Base-by-base conservation (phyloP, 2,113 vertebrate genomes). In the Suncus etruscus region DNA sequence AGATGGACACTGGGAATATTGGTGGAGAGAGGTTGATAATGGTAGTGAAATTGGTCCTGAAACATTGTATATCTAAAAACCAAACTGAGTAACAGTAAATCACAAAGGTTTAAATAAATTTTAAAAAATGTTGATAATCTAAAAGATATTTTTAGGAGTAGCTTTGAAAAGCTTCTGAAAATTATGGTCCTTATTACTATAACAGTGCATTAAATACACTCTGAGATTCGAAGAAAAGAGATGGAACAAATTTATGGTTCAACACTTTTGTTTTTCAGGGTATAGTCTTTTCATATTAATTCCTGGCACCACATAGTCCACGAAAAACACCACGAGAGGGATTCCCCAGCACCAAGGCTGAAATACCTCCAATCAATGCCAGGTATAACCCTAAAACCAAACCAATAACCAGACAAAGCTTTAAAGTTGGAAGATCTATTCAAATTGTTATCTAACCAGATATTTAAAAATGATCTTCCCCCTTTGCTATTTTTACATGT, bases 141-240 rank as follows among this genome's bases (percentile, higher is more conserved):
- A 27, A 78, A 86, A 77, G 61, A 12, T 31, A 94, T 79, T 65
- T 85, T 61, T 75, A 87, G 51, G 50, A 58, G 69, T 69, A 24
- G 31, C 54, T 89, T 73, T 80, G 87, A 69, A 86, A 93, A 81
- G 14, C 8, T 81, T 84, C 10, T 16, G 20, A 25, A 70, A 75
- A 32, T n/a, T 66, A 79, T 0, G 4, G 48, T 68, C 11, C 4
- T 88, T 68, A 22, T 69, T 48, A 86, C 25, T 1, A 79, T 50
- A 85, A 87, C 68, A n/a, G 54, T 45, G 22, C 45, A 63, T 5
- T 24, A 48, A 14, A 83, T 1, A 27, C 14, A 31, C 8, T 32
- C 18, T 25, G 39, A 70, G 27, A 66, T 72, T 90, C 79, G 83
- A 87, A 83, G n/a, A 12, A 63, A 84, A 51, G 65, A 87, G 45